Evolutionary conservation across 2,797 vertebrate species (phyloP), one percentile per base, ranked within the genome.

Genomic region (Varecia variegata): DNA sequence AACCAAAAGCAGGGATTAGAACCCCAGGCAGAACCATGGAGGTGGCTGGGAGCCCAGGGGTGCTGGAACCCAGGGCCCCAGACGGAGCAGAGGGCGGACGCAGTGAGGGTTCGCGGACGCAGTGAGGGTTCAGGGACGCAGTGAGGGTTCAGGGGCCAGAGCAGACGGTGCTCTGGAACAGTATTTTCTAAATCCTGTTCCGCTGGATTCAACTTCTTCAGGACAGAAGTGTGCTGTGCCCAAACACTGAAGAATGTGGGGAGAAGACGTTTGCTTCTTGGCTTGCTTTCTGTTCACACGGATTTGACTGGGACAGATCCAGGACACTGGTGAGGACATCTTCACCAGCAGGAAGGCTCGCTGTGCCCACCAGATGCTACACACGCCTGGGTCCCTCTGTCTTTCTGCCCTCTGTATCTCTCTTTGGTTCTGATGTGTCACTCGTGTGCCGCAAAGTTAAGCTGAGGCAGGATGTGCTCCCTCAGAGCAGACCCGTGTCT

Each of bases 321-420:
- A 21, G 88, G 18, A 45, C 38, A 27, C 25, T 3, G 40, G 35
- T 11, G 88, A 79, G 70, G 62, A 38, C n/a, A 7, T 13, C 70
- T 38, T 21, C 15, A 13, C 35, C 10, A 2, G 20, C 12, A 60
- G 15, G 1, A 9, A 54, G 43, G 47, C 23, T 35, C 21, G 23
- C 43, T 4, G 77, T 45, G 38, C 60, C 52, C 1, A n/a, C 62
- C 71, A 18, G 11, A 15, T 7, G 23, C 40, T 25, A 5, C 58
- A 50, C n/a, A n/a, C 14, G 0, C 0, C 2, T n/a, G 58, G 68
- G 5, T 11, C 47, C 17, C 50, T 76, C 70, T 30, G 4, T 20
- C 81, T 9, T 27, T 27, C 5, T 7, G 17, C 8, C 52, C 1
- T 50, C n/a, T 2, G 14, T 3, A 35, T 15, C 45, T 40, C 21